Percentiles rank a stretch among this genome's conserved stretches.
Conservation (phyloP, 2,797 vertebrate species). For the Florisuga fusca region DNA sequence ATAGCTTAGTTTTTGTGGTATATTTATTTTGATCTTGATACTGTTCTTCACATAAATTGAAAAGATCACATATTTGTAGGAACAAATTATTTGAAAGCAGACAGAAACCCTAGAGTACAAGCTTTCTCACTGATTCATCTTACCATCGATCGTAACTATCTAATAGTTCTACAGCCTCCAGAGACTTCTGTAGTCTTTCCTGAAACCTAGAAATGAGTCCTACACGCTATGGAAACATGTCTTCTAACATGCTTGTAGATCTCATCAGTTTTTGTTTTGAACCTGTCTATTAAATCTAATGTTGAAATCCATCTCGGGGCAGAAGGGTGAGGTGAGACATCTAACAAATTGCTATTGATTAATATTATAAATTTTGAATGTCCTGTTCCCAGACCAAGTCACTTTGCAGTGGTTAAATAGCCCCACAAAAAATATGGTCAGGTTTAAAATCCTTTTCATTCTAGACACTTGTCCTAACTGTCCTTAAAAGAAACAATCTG, state of each 20-base stretch:
- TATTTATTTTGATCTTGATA: not conserved
- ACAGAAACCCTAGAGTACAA: not conserved
- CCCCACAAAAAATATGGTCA: fast-evolving
- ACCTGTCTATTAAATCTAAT: not conserved
- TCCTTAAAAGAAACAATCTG: not conserved
- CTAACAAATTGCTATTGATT: not conserved
- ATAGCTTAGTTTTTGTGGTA: not conserved
- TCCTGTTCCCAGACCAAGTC: not conserved
- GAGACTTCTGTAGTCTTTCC: not conserved
- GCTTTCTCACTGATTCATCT: not conserved
- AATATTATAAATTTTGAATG: not conserved
- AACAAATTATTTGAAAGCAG: not conserved
- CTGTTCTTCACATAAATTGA: not conserved
- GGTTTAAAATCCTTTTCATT: not conserved
- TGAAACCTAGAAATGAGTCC: not conserved
- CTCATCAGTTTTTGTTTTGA: not conserved
- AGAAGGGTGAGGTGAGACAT: not conserved
- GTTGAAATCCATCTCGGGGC: not conserved
- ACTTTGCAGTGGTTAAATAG: not conserved
- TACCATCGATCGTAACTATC: not conserved
- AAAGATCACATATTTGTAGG: not conserved
- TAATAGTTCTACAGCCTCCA: not conserved
- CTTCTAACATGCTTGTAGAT: not conserved
- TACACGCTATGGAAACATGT: not conserved
- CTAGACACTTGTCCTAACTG: not conserved